These are phyloP conservation scores for Osmerus eperlanus DNA, from an alignment of 2,113 vertebrate species.

Conservation along the genomic window DNA sequence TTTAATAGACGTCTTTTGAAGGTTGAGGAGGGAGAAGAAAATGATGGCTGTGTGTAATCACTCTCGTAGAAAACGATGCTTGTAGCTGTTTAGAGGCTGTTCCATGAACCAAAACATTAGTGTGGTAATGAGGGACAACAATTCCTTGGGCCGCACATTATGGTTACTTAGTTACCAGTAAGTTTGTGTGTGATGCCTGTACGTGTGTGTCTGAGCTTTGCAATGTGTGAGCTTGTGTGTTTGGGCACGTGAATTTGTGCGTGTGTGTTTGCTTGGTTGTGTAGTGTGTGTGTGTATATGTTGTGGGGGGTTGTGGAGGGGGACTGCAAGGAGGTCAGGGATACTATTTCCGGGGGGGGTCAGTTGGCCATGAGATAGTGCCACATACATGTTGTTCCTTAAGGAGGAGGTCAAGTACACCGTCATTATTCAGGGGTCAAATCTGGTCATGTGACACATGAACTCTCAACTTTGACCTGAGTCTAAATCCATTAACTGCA, in stretches of 20 bases:
- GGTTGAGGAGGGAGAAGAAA: conserved; percentile 5
- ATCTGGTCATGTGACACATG: conserved; percentile 19
- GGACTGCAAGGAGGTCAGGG: conserved; percentile 1
- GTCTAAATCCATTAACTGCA: too few relatives aligned
- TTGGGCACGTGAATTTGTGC: neutral
- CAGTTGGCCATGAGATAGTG: conserved; percentile 3
- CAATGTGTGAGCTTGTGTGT: neutral
- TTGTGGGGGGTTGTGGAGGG: neutral
- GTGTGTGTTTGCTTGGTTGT: neutral
- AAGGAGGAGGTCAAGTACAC: conserved; percentile 5
- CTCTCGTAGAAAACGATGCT: conserved; percentile 1
- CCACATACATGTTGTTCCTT: conserved; percentile 11
- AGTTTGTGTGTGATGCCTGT: conserved; percentile 2
- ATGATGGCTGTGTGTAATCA: conserved; percentile 23
- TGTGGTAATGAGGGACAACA: neutral
- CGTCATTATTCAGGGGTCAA: conserved; percentile 6
- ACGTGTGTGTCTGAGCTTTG: neutral
- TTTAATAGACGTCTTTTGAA: conserved; percentile 23
- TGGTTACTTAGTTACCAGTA: neutral
- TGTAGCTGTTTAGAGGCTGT: conserved; percentile 4
- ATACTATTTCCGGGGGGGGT: conserved; percentile 6
- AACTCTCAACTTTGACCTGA: neutral
- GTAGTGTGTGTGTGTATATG: neutral
- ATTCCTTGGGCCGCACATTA: neutral
- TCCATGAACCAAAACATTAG: conserved; percentile 15